Evolutionary conservation across 2,797 vertebrate genomes (phyloP).

Genomic region (Oreonectes daqikongensis): DNA sequence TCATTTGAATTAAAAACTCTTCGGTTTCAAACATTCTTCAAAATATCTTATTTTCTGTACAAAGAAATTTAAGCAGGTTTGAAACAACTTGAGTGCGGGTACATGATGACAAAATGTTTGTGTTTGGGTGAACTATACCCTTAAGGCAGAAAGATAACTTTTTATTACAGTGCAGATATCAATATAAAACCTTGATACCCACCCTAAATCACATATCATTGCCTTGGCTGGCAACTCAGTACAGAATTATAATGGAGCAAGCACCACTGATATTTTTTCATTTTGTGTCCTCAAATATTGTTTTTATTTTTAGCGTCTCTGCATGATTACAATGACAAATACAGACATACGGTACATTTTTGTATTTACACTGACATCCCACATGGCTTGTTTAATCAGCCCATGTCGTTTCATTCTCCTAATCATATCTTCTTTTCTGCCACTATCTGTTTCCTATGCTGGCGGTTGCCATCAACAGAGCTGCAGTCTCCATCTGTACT

Average conservation of each 20-base stretch:
- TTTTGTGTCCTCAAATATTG: too few relatives aligned
- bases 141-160: not conserved
- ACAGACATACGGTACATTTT: not conserved
- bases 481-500: conserved; percentile 19
- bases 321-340: conserved; percentile 3
- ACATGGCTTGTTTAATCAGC: conserved; percentile 32
- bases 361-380: conserved; percentile 26
- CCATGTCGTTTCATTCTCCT: conserved; percentile 22
- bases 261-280: not conserved
- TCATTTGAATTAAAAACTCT: too few relatives aligned
- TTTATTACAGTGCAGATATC: not conserved
- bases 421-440: conserved; percentile 15
- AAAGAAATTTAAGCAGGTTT: too few relatives aligned
- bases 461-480: not conserved
- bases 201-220: not conserved
- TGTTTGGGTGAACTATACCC: too few relatives aligned
- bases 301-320: not conserved
- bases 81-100: too few relatives aligned
- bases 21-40: too few relatives aligned
- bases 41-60: too few relatives aligned
- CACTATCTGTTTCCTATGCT: conserved; percentile 6
- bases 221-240: not conserved
- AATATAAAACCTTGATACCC: conserved; percentile 1
- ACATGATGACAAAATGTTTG: too few relatives aligned
- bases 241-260: not conserved